Base-by-base conservation (phyloP, 2,888 invertebrate genomes). In the Drosophila affinis region DNA sequence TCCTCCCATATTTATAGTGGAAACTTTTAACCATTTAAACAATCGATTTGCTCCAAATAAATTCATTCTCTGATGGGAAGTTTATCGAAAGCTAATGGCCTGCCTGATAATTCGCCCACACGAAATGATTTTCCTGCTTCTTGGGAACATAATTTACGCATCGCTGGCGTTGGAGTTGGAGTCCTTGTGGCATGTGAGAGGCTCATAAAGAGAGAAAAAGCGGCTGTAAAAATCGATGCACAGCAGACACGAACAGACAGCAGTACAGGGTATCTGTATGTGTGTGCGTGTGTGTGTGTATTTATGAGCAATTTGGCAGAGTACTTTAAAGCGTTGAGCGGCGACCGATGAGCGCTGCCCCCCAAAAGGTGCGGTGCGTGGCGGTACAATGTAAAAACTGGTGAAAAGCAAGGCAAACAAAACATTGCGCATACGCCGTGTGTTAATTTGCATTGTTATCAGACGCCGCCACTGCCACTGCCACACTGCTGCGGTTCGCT, bases 321-420 rank as follows among this genome's bases (percentile, higher is more conserved):
- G 87, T 84, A 87, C 87, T 87, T 87, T 80, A 87, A 85, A 84
- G 78, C 81, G 81, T 78, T 79, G 81, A 78, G 75, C 75, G 76
- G 69, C 17, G 55, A 29, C 29, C 7, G 29, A 9, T 3, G 51
- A 14, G 45, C 3, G 21, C 21, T 18, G 18, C 21, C 78, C 21
- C 78, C 77, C 71, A 78, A 84, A 87, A 84, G 84, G 81, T 75
- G 79, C 87, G 79, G 78, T 74, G 68, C 67, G 84, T 79, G 73
- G 79, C 87, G 79, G 78, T 74, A 70, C 69, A 76, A 72, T 48
- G 67, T 39, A 39, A 39, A 39, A 39, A 21, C 21, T 39, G 39
- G n/a, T 24, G 32, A 55, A 45, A 72, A 62, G 72, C 72, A 77
- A 63, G 64, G 68, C 69, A 71, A 75, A 76, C 62, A 72, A 77